Conservation (phyloP, 2,113 vertebrate species). For the Labrus mixtus region DNA sequence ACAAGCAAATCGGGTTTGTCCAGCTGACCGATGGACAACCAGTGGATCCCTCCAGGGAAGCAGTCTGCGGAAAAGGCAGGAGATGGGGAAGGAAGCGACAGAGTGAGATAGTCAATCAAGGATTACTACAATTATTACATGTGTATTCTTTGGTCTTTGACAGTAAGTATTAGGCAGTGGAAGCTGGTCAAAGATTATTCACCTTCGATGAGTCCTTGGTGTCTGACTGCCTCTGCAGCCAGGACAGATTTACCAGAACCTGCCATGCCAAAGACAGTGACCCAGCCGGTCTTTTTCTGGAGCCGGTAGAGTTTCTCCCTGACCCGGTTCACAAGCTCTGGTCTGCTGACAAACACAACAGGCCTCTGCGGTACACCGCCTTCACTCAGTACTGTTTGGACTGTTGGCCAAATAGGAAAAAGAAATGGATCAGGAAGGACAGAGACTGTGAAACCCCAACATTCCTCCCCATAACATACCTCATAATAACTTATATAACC, state of each 20-base stretch:
- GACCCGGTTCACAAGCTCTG: conserved; percentile 85
- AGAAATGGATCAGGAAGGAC: neutral
- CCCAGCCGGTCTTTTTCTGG: conserved; percentile 88
- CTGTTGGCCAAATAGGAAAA: conserved; percentile 75
- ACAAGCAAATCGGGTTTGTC: conserved; percentile 93
- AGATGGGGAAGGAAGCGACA: neutral
- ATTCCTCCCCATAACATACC: neutral
- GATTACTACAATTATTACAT: too few species aligned
- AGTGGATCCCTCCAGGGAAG: conserved; percentile 94
- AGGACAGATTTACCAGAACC: conserved; percentile 97
- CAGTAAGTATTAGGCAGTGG: neutral
- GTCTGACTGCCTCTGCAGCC: conserved; percentile 92
- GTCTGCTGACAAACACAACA: conserved; percentile 92
- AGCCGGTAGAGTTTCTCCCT: conserved; percentile 87
- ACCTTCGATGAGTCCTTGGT: conserved; percentile 90
- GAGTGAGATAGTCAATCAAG: neutral
- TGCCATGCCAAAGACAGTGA: conserved; percentile 95
- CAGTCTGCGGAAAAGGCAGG: conserved; percentile 78
- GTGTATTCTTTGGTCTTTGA: too few species aligned
- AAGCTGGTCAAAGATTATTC: conserved; percentile 28
- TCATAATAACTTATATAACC: neutral
- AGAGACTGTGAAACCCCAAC: neutral
- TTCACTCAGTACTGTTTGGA: conserved; percentile 90
- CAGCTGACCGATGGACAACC: conserved; percentile 94
- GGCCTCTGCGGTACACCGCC: conserved; percentile 97